Percentiles rank a stretch among this genome's conserved stretches.
Conservation (phyloP, 2,113 vertebrate species). For the Serilophus lunatus region DNA sequence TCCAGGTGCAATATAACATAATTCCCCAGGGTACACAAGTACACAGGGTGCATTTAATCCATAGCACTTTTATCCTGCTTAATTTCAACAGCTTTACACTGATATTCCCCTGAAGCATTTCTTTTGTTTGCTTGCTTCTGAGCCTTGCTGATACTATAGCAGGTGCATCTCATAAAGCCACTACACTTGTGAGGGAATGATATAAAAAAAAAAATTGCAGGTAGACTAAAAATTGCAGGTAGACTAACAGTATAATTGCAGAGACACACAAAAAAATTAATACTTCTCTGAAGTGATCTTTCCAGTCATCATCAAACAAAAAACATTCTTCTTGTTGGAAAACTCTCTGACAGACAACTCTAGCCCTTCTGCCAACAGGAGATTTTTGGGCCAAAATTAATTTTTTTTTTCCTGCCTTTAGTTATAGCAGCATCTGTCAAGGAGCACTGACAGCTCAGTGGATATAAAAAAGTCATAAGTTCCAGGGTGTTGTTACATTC, state of each 20-base stretch:
- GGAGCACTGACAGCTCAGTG: background rate
- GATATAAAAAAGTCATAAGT: background rate
- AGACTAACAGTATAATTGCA: background rate
- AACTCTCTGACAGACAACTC: background rate
- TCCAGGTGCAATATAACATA: background rate
- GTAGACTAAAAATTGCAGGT: background rate
- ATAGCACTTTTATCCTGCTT: background rate
- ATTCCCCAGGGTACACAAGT: background rate
- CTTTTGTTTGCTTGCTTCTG: background rate
- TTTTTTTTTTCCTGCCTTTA: background rate
- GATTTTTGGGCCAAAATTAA: background rate
- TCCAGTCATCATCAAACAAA: background rate
- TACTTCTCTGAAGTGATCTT: background rate
- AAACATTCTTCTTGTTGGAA: background rate
- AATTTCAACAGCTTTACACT: background rate
- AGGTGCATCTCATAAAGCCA: background rate
- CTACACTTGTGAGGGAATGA: background rate
- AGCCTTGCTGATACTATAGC: background rate
- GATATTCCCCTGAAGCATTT: background rate
- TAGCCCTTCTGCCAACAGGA: background rate
- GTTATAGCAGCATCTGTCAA: background rate
- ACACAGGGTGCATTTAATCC: background rate
- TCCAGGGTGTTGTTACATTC: background rate
- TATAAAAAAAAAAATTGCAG: background rate
- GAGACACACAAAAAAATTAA: background rate